Percentiles rank a stretch among this genome's conserved stretches.
phyloP scores from a whole-genome alignment of 2,797 vertebrate genomes.

The Holocentrus rufus region DNA sequence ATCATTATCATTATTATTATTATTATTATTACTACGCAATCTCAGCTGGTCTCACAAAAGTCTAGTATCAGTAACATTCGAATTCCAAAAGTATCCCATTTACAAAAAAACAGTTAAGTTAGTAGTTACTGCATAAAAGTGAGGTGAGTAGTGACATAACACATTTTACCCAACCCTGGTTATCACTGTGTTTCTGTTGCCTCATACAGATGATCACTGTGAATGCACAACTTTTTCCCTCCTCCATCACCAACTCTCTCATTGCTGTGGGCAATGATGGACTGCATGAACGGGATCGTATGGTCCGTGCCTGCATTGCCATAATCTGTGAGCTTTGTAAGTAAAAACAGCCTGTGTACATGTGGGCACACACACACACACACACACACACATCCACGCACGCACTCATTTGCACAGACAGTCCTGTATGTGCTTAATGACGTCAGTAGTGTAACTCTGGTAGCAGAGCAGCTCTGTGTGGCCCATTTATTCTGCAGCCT shows the following conservation, averaged over 20 bases:
- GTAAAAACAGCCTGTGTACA: constrained; percentile 25
- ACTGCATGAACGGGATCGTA: constrained; percentile 90
- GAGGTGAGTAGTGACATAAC: no score
- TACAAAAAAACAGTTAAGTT: no score
- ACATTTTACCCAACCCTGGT: no score
- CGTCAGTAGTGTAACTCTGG: constrained; percentile 11
- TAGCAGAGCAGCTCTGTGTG: constrained; percentile 26
- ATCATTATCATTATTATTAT: not conserved
- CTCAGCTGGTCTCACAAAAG: no score
- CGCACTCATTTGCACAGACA: no score
- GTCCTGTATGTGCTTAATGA: not conserved
- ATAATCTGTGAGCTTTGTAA: constrained; percentile 94
- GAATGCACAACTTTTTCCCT: constrained; percentile 92
- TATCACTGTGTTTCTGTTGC: constrained; percentile 1
- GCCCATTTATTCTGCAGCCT: constrained; percentile 75
- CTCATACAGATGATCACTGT: constrained; percentile 90
- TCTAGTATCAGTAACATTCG: not conserved
- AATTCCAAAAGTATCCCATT: no score
- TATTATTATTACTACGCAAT: no score
- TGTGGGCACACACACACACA: constrained; percentile 5
- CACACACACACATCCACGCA: not conserved
- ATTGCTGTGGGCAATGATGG: constrained; percentile 93
- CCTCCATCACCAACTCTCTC: constrained; percentile 91
- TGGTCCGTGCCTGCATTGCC: constrained; percentile 92
- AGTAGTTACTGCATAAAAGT: no score